phyloP scores from a whole-genome alignment of 2,113 vertebrate genomes.

The Microcebus tavaratra region DNA sequence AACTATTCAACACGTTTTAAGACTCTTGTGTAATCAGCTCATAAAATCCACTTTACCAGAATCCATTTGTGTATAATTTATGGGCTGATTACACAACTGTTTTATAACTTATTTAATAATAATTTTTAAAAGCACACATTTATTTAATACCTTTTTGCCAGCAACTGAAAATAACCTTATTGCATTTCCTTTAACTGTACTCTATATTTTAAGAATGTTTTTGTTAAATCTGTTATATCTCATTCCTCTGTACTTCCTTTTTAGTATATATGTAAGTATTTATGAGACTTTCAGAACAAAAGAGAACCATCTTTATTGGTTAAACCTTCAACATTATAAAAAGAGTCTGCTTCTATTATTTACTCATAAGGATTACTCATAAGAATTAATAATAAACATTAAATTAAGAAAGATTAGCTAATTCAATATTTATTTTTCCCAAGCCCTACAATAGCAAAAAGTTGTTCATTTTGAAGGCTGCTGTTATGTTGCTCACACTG shows the following conservation, averaged over 20 bases:
- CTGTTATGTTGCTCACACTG: neutral
- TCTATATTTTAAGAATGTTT: neutral
- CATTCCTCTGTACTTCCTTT: neutral
- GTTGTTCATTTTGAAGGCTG: neutral
- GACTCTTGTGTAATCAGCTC: neutral
- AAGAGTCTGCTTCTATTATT: constrained; percentile 22
- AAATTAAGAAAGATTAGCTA: neutral
- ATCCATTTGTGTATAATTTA: constrained; percentile 2
- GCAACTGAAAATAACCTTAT: neutral
- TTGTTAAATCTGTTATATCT: neutral
- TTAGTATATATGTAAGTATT: neutral
- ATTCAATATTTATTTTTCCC: constrained; percentile 2
- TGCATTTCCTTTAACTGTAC: neutral
- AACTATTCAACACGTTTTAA: neutral
- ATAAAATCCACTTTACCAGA: neutral
- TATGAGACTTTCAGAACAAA: neutral
- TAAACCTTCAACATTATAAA: neutral
- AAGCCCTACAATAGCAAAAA: neutral
- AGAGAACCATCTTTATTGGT: neutral
- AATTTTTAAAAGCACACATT: neutral
- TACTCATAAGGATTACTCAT: neutral
- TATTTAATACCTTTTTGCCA: neutral
- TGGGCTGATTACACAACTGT: neutral
- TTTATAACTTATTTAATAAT: constrained; percentile 29
- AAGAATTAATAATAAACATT: constrained; percentile 29